Evolutionary conservation across 2,888 invertebrate species (phyloP).

Genomic region (Mystacides longicornis): DNA sequence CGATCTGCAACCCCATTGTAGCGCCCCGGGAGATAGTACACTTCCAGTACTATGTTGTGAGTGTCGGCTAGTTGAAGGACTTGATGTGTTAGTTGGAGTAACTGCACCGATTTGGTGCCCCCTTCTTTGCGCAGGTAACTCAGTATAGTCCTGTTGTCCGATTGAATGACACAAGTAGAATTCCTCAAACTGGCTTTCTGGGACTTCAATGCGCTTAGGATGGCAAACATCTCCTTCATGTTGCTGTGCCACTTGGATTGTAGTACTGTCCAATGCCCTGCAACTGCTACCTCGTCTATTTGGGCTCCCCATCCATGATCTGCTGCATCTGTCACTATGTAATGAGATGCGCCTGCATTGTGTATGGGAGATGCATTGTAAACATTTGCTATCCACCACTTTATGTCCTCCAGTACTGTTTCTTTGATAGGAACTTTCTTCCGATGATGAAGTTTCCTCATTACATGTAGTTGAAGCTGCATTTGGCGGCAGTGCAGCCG

Average conservation of each 20-base stretch:
- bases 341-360: neutral
- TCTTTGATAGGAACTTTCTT: neutral
- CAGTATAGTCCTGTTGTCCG: constrained; percentile 27
- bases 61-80: neutral
- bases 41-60: constrained; percentile 3
- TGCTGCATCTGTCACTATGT: neutral
- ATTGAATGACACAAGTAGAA: constrained; percentile 20
- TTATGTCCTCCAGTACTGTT: neutral
- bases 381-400: neutral
- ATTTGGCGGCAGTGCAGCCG: neutral
- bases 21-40: constrained; percentile 11
- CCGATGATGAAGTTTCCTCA: neutral
- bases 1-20: constrained; percentile 18
- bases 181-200: constrained; percentile 2
- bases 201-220: neutral
- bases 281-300: constrained; percentile 1
- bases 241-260: constrained; percentile 6
- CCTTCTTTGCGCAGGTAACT: constrained; percentile 23
- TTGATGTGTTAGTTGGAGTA: neutral
- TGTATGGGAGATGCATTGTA: neutral
- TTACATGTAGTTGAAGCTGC: neutral
- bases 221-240: neutral
- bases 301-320: neutral
- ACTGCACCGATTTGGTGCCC: constrained; percentile 1
- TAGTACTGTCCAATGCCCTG: constrained; percentile 5